Evolutionary conservation across 2,113 vertebrate genomes (phyloP).

Genomic region (Proteles cristata): DNA sequence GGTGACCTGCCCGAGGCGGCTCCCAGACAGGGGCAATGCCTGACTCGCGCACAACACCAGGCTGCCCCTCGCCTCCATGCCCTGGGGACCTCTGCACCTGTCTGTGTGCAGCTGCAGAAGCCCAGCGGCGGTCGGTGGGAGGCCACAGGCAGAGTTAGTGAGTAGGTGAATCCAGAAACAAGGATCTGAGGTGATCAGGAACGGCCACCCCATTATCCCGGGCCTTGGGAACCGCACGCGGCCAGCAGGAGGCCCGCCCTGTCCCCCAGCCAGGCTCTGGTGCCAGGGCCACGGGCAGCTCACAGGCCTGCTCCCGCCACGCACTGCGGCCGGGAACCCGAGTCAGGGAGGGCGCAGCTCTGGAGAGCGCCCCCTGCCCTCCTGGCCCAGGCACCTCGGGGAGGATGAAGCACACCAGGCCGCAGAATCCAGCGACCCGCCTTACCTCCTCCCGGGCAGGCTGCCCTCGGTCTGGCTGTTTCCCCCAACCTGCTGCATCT

Average conservation of each 20-base stretch:
- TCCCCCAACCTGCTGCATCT: conserved; percentile 93
- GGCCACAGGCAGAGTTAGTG: not conserved
- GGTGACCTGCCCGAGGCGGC: not conserved
- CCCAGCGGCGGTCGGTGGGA: not conserved
- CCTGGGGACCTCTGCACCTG: fast-evolving
- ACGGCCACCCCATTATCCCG: fast-evolving
- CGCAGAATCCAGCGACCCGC: not conserved
- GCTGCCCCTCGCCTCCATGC: fast-evolving
- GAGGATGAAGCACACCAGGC: not conserved
- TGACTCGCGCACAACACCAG: not conserved
- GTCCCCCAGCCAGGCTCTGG: not conserved
- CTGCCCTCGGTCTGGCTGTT: conserved; percentile 94
- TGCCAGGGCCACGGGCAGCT: not conserved
- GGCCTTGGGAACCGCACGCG: fast-evolving
- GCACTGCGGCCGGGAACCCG: not conserved
- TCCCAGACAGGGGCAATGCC: not conserved
- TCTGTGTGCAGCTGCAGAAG: not conserved
- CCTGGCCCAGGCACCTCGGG: not conserved
- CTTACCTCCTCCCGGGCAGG: conserved; percentile 93
- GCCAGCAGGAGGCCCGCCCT: not conserved
- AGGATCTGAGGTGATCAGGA: not conserved
- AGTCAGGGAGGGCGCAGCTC: not conserved
- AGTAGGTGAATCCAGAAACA: not conserved
- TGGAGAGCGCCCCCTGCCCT: no score
- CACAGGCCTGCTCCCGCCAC: not conserved